A percentile compares a stretch with the other conserved stretches of the same genome.
Conservation (phyloP, 2,113 vertebrate genomes). For the Crotophaga sulcirostris region DNA sequence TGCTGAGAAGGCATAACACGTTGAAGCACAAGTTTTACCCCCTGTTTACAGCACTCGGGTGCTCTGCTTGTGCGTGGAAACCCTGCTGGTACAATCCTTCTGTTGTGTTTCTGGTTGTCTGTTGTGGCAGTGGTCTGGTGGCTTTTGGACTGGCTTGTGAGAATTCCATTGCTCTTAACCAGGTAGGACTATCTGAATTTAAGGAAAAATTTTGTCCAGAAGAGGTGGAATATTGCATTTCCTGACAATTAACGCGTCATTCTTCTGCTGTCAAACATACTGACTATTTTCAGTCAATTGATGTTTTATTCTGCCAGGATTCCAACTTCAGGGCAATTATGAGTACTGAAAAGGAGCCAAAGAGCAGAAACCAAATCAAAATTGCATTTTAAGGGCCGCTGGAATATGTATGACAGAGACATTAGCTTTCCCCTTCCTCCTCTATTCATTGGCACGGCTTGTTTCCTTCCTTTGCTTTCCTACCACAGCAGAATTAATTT, state of each 20-base stretch:
- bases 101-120: neutral
- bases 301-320: neutral
- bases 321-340: neutral
- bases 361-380: neutral
- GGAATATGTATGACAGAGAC: neutral
- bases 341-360: neutral
- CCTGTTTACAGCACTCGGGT: neutral
- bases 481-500: neutral
- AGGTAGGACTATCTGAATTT: neutral
- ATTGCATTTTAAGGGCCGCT: neutral
- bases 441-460: neutral
- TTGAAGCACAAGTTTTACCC: neutral
- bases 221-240: neutral
- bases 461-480: neutral
- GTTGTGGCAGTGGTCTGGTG: neutral
- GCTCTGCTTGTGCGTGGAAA: neutral
- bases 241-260: neutral
- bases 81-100: fast-evolving
- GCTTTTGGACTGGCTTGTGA: neutral
- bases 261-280: neutral
- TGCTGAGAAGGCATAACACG: conserved; percentile 8
- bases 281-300: neutral
- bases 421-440: neutral
- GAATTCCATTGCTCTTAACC: neutral
- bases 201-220: neutral